Percentiles rank a stretch among this genome's conserved stretches.
Conservation (phyloP, 1,140 invertebrate species). For the Neomicropteryx cornuta region DNA sequence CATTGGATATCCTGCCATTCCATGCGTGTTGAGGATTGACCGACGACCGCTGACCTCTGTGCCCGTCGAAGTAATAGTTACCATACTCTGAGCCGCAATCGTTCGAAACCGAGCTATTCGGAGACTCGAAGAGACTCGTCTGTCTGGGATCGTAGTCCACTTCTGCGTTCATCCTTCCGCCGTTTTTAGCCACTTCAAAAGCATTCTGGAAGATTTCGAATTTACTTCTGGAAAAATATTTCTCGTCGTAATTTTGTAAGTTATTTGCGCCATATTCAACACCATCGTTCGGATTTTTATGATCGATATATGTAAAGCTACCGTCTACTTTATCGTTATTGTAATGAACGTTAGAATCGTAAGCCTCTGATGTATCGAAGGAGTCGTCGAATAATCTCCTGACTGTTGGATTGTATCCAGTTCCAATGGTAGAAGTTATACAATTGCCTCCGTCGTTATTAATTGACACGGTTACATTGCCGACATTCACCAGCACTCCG, state of each 20-base stretch:
- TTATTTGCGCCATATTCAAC: too few relatives aligned
- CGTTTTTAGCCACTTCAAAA: constrained; percentile 42
- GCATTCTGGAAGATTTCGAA: constrained; percentile 45
- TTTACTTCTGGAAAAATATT: constrained; percentile 36
- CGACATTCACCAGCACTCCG: constrained; percentile 55
- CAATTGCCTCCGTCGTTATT: constrained; percentile 59
- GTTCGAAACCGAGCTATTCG: too few relatives aligned
- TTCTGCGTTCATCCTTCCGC: too few relatives aligned
- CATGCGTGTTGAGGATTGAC: too few relatives aligned
- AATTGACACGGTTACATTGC: constrained; percentile 65
- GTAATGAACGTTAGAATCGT: not conserved
- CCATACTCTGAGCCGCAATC: too few relatives aligned
- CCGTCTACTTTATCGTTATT: not conserved
- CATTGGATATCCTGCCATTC: too few relatives aligned
- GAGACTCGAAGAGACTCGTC: too few relatives aligned
- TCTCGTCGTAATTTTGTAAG: constrained; percentile 17
- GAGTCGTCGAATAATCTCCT: not conserved
- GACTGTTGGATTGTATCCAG: constrained; percentile 22
- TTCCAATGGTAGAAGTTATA: constrained; percentile 57
- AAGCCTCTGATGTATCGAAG: not conserved
- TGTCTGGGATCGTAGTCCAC: too few relatives aligned
- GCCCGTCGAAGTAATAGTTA: too few relatives aligned
- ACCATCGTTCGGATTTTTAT: constrained; percentile 17
- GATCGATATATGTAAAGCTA: constrained; percentile 11
- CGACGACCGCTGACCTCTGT: too few relatives aligned